Base-by-base conservation (phyloP, 2,797 vertebrate species). In the Characodon lateralis region DNA sequence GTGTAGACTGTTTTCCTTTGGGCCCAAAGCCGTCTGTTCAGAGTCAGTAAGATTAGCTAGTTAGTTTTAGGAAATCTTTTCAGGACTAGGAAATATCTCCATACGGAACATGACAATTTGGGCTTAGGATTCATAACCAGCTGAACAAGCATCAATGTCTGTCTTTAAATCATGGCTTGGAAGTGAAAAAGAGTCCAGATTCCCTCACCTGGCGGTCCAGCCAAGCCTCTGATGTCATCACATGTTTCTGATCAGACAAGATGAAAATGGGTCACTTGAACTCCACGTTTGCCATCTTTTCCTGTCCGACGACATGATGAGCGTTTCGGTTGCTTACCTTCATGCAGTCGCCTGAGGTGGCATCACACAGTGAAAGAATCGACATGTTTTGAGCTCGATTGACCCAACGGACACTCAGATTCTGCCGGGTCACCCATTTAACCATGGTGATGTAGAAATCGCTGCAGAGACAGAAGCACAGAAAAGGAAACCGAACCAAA, bases 391-490 rank as follows among this genome's bases (percentile, higher is more conserved):
- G 95, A 76, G 94, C 90, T 74, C 95, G 92, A 74, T 93, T 95
- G 59, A 96, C 84, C 95, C 95, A 96, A 6, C 93, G 92, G 58
- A 95, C 94, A 0, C 91, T 83, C 75, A 95, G 65, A 70, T 41
- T 85, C 71, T 93, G 85, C 16, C n/a, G 78, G 0, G 85, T 89
- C 77, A 87, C 88, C 95, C 95, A 95, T 12, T 63, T 94, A 78
- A 95, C 93, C 95, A 95, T 94, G 65, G 91, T 93, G 78, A 96
- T 79, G 80, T 96, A 96, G 72, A 84, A 92, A 20, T 95, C 90
- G 24, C 95, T 95, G 63, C 48, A 61, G 1, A 55, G 18, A 55
- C 39, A 73, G 31, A 35, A 35, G 31, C 31, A 35, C 31, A 35
- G 53, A 43, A 12, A 22, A 24, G 7, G 50, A 41, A 55, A 35